Percentiles rank a stretch among this genome's conserved stretches.
Evolutionary conservation across 2,888 invertebrate genomes (phyloP).

Genomic region (Rhogogaster chlorosoma): DNA sequence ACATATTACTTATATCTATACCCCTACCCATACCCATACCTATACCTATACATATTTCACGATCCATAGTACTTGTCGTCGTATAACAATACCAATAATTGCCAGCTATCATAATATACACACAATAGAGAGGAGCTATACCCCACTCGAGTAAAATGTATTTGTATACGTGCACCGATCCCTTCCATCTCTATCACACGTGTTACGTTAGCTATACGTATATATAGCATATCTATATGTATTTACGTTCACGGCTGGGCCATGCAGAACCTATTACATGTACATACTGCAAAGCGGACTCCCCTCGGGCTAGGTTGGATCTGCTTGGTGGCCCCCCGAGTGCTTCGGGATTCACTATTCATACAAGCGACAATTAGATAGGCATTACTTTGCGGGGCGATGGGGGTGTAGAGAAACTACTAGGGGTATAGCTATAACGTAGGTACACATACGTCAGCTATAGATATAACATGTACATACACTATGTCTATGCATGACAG

Average conservation of each 20-base stretch:
- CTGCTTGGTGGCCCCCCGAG: slow-evolving; percentile 63
- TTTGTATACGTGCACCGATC: neutral
- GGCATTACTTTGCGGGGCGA: slow-evolving; percentile 71
- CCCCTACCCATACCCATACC: slow-evolving; percentile 12
- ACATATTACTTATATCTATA: slow-evolving; percentile 46
- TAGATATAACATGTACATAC: neutral
- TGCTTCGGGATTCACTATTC: slow-evolving; percentile 78
- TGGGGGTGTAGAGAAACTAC: neutral
- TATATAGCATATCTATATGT: neutral
- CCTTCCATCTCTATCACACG: neutral
- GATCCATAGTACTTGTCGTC: slow-evolving; percentile 49
- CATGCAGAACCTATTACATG: slow-evolving; percentile 28
- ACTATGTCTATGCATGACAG: neutral
- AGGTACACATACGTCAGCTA: neutral
- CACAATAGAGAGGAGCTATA: neutral
- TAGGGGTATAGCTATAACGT: neutral
- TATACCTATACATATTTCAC: slow-evolving; percentile 11
- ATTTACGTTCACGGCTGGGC: neutral
- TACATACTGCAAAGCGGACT: slow-evolving; percentile 67
- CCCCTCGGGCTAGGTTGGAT: slow-evolving; percentile 45
- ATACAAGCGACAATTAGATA: slow-evolving; percentile 78
- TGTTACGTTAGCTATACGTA: neutral
- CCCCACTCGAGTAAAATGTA: neutral
- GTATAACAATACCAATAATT: slow-evolving; percentile 50
- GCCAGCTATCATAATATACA: slow-evolving; percentile 76